These are phyloP conservation scores for Montipora capitata DNA, from an alignment of 92 coral and sea anemone species.

Conservation along the genomic window DNA sequence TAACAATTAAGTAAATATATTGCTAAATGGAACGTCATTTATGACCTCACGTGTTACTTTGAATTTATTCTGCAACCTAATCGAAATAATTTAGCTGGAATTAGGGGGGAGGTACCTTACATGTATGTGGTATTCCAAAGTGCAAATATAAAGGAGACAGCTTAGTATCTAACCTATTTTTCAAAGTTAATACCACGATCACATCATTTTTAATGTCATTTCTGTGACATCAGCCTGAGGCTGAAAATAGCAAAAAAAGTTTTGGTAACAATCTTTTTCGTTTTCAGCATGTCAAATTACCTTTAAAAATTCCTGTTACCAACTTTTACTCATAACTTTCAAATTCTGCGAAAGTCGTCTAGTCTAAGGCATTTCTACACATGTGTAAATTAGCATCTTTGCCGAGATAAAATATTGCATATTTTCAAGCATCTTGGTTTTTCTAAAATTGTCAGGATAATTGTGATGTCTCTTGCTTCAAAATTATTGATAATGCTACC, in stretches of 20 bases:
- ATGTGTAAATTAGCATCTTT: too few relatives aligned
- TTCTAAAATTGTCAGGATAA: too few relatives aligned
- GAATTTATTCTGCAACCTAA: neutral
- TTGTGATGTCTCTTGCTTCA: too few relatives aligned
- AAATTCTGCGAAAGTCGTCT: conserved; percentile 6
- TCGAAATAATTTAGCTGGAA: neutral
- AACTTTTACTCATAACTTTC: conserved; percentile 3
- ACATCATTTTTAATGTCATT: neutral
- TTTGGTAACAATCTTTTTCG: conserved; percentile 25
- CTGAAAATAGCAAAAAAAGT: conserved; percentile 5
- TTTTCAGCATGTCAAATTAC: conserved; percentile 37
- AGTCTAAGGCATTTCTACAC: neutral
- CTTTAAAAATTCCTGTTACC: conserved; percentile 17
- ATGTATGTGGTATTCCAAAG: neutral
- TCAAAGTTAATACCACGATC: neutral
- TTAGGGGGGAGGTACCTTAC: neutral
- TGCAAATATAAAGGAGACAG: neutral
- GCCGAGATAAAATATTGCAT: too few relatives aligned
- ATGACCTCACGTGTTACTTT: neutral
- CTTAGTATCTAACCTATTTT: neutral
- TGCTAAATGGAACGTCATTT: conserved; percentile 4
- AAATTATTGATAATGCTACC: too few relatives aligned
- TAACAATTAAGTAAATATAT: neutral
- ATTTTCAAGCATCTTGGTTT: too few relatives aligned
- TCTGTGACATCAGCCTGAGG: conserved; percentile 11